Evolutionary conservation across 2,113 vertebrate species (phyloP).

Genomic region (Mirounga angustirostris): DNA sequence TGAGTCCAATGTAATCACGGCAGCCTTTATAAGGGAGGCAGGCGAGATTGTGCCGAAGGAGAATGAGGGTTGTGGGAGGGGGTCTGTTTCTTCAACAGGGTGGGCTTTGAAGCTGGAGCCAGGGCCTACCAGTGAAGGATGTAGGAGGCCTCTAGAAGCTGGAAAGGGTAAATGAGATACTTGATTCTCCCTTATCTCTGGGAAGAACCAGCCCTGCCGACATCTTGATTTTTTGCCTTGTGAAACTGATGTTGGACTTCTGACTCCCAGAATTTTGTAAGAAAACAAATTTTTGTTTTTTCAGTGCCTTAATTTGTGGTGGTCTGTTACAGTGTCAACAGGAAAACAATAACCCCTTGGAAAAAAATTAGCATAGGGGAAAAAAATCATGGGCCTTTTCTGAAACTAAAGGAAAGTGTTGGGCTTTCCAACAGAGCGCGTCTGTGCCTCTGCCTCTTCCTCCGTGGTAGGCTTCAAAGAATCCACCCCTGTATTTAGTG

Average conservation of each 20-base stretch:
- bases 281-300: background rate
- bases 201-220: background rate
- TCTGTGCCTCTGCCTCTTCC: background rate
- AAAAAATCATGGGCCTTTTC: background rate
- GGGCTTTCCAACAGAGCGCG: background rate
- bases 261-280: background rate
- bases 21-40: background rate
- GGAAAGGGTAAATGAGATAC: background rate
- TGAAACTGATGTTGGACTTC: background rate
- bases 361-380: background rate
- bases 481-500: background rate
- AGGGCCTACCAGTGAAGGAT: background rate
- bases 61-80: accelerated
- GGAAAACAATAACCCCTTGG: background rate
- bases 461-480: background rate
- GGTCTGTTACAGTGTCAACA: background rate
- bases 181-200: background rate
- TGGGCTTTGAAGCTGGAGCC: background rate
- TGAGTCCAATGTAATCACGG: background rate
- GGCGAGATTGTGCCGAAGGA: accelerated
- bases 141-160: no score
- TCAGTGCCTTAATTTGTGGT: background rate
- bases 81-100: accelerated
- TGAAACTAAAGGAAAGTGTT: background rate
- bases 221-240: background rate